Evolutionary conservation across 1,140 invertebrate species (phyloP).

Genomic region (Daktulosphaira vitifoliae): DNA sequence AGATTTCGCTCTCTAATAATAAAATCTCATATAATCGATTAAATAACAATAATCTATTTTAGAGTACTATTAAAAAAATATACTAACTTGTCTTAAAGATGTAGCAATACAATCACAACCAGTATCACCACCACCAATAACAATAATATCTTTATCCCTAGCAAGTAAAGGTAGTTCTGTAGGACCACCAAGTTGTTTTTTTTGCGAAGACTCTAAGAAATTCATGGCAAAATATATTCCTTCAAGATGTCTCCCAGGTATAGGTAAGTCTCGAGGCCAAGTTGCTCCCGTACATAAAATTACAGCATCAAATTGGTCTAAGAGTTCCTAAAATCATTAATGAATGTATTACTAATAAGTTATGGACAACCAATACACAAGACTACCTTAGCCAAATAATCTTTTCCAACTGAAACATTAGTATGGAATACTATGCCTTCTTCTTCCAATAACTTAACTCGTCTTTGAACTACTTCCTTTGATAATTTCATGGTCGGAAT

Average conservation of each 20-base stretch:
- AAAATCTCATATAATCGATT: slow-evolving; percentile 12
- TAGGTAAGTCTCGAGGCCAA: slow-evolving; percentile 85
- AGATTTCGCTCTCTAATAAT: slow-evolving; percentile 79
- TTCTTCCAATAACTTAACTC: slow-evolving; percentile 74
- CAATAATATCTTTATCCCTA: slow-evolving; percentile 88
- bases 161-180: slow-evolving; percentile 59
- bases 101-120: slow-evolving; percentile 99
- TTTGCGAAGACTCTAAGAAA: slow-evolving; percentile 95
- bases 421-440: slow-evolving; percentile 91
- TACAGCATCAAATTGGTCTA: slow-evolving; percentile 74
- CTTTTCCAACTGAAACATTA: slow-evolving; percentile 83
- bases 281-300: slow-evolving; percentile 88
- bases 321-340: slow-evolving; percentile 47
- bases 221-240: slow-evolving; percentile 97
- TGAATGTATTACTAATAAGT: neutral
- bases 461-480: slow-evolving; percentile 83
- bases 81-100: slow-evolving; percentile 72
- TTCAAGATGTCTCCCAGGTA: slow-evolving; percentile 72
- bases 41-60: too few relatives aligned
- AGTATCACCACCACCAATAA: slow-evolving; percentile 98
- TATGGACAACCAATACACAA: too few relatives aligned
- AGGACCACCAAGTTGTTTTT: slow-evolving; percentile 74
- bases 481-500: slow-evolving; percentile 97
- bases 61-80: neutral
- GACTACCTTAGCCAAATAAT: slow-evolving; percentile 68